Evolutionary conservation across 2,797 vertebrate genomes (phyloP).

Genomic region (Poeciliopsis gracilis): DNA sequence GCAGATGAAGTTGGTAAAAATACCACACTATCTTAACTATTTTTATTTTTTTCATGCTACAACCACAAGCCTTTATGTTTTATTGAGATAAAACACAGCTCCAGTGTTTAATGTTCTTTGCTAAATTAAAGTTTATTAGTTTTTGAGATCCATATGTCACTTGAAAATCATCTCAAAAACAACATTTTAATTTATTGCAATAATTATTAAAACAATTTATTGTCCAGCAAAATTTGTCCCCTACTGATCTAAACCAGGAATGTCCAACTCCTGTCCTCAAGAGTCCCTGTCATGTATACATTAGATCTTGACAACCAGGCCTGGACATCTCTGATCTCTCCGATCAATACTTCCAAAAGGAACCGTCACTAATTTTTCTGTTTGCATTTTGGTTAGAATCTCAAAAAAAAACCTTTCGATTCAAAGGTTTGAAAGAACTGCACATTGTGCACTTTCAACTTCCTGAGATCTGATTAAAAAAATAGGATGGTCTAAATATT

Average conservation of each 20-base stretch:
- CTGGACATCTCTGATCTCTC: not conserved
- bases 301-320: no score
- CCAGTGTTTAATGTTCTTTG: no score
- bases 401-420: not conserved
- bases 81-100: not conserved
- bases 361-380: not conserved
- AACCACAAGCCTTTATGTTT: not conserved
- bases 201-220: no score
- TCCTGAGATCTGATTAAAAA: conserved; percentile 1
- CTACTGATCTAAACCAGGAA: not conserved
- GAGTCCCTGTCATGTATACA: not conserved
- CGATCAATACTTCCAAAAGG: not conserved
- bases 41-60: not conserved
- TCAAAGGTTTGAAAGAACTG: not conserved
- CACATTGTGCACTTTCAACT: not conserved
- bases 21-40: no score
- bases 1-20: not conserved
- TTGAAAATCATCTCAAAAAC: no score
- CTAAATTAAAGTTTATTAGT: no score
- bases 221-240: no score
- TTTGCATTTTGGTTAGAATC: not conserved
- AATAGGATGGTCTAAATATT: conserved; percentile 43
- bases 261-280: not conserved
- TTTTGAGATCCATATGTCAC: no score
- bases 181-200: no score